Evolutionary conservation across 2,113 vertebrate species (phyloP).

Genomic region (Girardinichthys multiradiatus): DNA sequence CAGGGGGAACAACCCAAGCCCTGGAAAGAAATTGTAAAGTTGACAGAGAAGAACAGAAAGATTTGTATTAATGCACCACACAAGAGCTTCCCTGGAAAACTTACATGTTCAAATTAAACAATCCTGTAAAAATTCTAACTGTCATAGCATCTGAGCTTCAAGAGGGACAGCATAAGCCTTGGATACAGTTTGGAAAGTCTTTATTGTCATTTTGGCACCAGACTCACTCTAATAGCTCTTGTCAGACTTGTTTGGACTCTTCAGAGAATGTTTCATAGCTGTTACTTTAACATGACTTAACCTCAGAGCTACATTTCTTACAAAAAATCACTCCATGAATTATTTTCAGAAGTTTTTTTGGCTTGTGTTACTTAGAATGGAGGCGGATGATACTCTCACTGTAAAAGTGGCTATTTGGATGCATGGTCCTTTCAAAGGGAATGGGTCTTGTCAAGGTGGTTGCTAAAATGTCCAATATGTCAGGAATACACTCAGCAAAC

Average conservation of each 20-base stretch:
- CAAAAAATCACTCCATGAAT: neutral
- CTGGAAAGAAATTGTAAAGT: neutral
- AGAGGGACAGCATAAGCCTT: slow-evolving; percentile 12
- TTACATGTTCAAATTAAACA: slow-evolving; percentile 1
- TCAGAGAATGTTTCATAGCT: neutral
- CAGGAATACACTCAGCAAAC: neutral
- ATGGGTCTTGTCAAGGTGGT: too few species aligned
- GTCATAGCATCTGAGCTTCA: neutral
- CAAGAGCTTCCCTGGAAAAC: neutral
- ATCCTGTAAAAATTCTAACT: neutral
- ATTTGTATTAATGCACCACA: neutral
- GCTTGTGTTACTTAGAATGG: neutral
- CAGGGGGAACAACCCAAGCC: slow-evolving; percentile 6
- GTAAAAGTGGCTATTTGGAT: too few species aligned
- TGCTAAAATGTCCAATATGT: neutral
- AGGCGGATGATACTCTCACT: too few species aligned
- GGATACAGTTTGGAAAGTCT: slow-evolving; percentile 11
- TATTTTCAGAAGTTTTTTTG: neutral
- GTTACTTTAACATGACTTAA: neutral
- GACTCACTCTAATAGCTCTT: neutral
- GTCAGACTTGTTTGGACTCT: slow-evolving; percentile 1
- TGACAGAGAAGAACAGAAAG: slow-evolving; percentile 16
- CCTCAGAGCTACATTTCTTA: neutral
- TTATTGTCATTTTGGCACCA: slow-evolving; percentile 29
- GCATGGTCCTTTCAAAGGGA: too few species aligned